Evolutionary conservation across 2,888 invertebrate genomes (phyloP), one percentile per base, ranked within the genome.

Genomic region (Macrosoma leucophasiata): DNA sequence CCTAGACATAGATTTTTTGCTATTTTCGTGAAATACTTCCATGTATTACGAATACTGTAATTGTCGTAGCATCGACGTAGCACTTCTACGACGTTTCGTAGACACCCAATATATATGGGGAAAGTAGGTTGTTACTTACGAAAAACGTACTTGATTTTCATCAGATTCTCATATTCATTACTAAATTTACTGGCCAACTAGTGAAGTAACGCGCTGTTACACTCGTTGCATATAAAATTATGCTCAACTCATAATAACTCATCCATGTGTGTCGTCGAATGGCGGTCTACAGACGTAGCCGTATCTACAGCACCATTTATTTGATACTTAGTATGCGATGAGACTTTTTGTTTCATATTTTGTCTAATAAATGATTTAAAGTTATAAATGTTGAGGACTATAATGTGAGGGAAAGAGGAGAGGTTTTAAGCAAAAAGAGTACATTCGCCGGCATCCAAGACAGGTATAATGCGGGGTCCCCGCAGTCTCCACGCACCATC

Each of bases 61-160:
- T n/a, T n/a, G n/a, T 25, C 68, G 77, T 77, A 77, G 78, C 71
- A 49, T 25, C 40, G 48, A 54, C 76, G 78, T 79, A 78, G 78
- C 63, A 45, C 48, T 36, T 58, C 77, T 77, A 78, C 77, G 73
- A 59, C 41, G 44, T 39, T 37, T 45, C 68, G 78, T 78, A 76
- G 77, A 43, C 32, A 21, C 8, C 28, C 18, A 11, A 33, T 30
- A n/a, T n/a, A n/a, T n/a, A n/a, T n/a, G n/a, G n/a, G n/a, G n/a
- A n/a, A n/a, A n/a, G n/a, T n/a, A n/a, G n/a, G n/a, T n/a, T n/a
- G n/a, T n/a, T n/a, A n/a, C n/a, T n/a, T n/a, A n/a, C n/a, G n/a
- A n/a, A n/a, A n/a, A n/a, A n/a, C n/a, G n/a, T n/a, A n/a, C n/a
- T n/a, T n/a, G n/a, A n/a, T n/a, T n/a, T n/a, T n/a, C n/a, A n/a